phyloP scores from a whole-genome alignment of 1,140 invertebrate species.

The Wasmannia auropunctata region DNA sequence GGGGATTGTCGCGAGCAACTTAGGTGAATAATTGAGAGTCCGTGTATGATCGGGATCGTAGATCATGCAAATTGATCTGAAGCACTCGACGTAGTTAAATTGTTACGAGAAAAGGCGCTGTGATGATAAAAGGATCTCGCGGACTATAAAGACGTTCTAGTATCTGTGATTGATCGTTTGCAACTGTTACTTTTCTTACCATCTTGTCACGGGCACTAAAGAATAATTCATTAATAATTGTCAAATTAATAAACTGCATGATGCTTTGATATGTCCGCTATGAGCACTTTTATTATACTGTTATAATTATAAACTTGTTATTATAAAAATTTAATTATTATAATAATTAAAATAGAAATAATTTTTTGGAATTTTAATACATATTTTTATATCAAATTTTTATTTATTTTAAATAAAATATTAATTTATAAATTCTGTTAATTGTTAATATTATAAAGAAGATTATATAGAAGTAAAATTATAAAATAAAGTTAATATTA shows the following conservation, averaged over 20 bases:
- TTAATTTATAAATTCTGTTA: not conserved
- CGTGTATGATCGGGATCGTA: constrained; percentile 40
- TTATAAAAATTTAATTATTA: not conserved
- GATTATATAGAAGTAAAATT: too few relatives aligned
- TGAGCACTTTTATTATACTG: not conserved
- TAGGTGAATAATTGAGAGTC: constrained; percentile 58
- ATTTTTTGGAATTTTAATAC: not conserved
- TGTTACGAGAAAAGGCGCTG: not conserved
- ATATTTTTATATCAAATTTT: not conserved
- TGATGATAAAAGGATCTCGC: not conserved
- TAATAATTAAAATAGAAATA: not conserved
- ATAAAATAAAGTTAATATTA: too few relatives aligned
- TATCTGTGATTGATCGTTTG: not conserved
- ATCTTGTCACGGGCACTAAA: not conserved
- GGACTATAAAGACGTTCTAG: not conserved
- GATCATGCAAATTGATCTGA: constrained; percentile 24
- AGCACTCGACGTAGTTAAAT: constrained; percentile 18
- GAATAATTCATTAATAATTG: not conserved
- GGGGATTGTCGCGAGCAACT: constrained; percentile 26
- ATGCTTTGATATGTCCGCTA: not conserved
- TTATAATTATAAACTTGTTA: not conserved
- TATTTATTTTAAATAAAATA: not conserved
- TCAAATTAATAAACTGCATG: not conserved
- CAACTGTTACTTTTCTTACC: not conserved
- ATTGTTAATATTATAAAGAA: too few relatives aligned